Evolutionary conservation across 2,888 invertebrate species (phyloP).

Genomic region (Bellardia pandia): DNA sequence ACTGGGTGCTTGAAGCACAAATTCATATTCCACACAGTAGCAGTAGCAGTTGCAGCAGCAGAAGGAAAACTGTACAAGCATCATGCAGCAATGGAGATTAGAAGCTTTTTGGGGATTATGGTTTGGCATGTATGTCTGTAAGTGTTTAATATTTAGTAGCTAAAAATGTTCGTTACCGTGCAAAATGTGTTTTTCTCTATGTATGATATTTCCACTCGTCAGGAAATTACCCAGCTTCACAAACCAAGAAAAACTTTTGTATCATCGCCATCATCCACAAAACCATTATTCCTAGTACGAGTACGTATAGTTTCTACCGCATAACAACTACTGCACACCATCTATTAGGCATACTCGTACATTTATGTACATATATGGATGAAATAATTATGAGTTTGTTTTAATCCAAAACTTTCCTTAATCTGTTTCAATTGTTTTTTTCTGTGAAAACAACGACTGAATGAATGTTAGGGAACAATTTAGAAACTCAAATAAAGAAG

Average conservation of each 20-base stretch:
- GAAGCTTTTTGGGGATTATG: conserved; percentile 52
- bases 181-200: neutral
- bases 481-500: no score
- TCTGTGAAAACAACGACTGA: neutral
- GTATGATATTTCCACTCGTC: neutral
- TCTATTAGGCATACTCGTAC: neutral
- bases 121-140: conserved; percentile 15
- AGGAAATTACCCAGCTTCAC: neutral
- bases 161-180: neutral
- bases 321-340: neutral
- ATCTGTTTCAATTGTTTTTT: conserved; percentile 25
- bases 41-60: neutral
- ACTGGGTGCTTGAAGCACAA: neutral
- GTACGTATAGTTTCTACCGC: neutral
- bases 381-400: no score
- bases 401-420: conserved; percentile 16
- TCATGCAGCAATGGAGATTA: conserved; percentile 57
- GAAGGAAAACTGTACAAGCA: conserved; percentile 12
- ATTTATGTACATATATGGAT: neutral
- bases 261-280: neutral
- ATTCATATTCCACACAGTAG: conserved; percentile 8
- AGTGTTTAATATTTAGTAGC: neutral
- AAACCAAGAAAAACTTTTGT: conserved; percentile 2
- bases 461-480: no score
- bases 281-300: neutral